Conservation (phyloP, 1,140 invertebrate genomes). For the Drosophila biarmipes region DNA sequence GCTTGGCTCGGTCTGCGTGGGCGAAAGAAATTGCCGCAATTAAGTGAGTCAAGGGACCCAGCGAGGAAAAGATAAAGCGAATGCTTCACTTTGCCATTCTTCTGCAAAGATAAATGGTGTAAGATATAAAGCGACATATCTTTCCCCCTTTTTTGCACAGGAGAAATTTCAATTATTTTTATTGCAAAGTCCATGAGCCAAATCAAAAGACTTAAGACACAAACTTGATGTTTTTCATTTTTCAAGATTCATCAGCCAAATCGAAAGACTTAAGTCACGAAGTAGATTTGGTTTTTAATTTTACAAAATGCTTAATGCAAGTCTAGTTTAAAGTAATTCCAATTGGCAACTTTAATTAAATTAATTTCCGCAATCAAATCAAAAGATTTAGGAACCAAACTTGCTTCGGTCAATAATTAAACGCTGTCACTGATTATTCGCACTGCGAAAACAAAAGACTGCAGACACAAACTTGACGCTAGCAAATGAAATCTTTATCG, state of each 20-base stretch:
- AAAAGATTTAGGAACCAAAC: neutral
- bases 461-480: conserved; percentile 22
- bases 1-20: conserved; percentile 58
- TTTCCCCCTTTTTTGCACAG: conserved; percentile 8
- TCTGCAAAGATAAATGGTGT: conserved; percentile 12
- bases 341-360: no score
- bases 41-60: conserved; percentile 56
- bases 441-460: conserved; percentile 22
- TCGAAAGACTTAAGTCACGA: neutral
- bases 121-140: conserved; percentile 20
- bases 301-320: neutral
- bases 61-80: conserved; percentile 36
- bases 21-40: conserved; percentile 62
- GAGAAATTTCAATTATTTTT: conserved; percentile 19
- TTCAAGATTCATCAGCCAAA: neutral
- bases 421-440: conserved; percentile 25
- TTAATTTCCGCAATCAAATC: neutral
- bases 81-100: conserved; percentile 45
- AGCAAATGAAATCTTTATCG: conserved; percentile 37
- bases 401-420: neutral
- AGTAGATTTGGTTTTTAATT: conserved; percentile 9
- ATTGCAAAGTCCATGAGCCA: conserved; percentile 17
- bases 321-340: neutral
- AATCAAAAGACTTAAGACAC: conserved; percentile 55
- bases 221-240: conserved; percentile 34